phyloP scores from a whole-genome alignment of 2,797 vertebrate species.

The Coendou prehensilis region DNA sequence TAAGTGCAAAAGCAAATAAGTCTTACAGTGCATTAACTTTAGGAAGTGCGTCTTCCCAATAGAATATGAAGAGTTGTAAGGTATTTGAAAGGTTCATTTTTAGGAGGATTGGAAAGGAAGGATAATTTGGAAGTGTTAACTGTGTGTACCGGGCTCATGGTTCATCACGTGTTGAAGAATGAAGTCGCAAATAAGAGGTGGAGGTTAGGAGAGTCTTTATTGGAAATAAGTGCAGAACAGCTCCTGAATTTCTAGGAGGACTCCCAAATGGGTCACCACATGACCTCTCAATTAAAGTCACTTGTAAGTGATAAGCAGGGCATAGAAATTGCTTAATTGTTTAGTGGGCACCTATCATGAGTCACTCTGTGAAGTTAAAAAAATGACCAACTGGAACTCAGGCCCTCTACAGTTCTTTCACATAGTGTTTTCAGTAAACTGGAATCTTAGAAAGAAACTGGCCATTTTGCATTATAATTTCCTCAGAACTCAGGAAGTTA shows the following conservation, averaged over 20 bases:
- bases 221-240: not conserved
- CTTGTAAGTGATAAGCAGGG: not conserved
- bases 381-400: not conserved
- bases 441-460: not conserved
- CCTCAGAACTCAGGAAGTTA: not conserved
- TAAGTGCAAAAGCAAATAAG: not conserved
- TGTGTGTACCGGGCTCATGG: not conserved
- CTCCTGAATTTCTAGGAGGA: not conserved
- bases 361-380: not conserved
- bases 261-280: not conserved
- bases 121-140: not conserved
- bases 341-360: not conserved
- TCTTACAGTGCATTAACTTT: not conserved
- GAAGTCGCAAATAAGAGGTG: not conserved
- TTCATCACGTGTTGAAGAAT: not conserved
- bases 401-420: not conserved
- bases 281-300: not conserved
- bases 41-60: not conserved
- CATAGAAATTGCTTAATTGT: not conserved
- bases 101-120: not conserved
- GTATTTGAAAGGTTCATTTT: not conserved
- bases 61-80: not conserved
- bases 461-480: not conserved
- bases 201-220: not conserved
- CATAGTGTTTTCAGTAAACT: not conserved